Evolutionary conservation across 1,140 invertebrate genomes (phyloP).

Genomic region (Papilio xuthus): DNA sequence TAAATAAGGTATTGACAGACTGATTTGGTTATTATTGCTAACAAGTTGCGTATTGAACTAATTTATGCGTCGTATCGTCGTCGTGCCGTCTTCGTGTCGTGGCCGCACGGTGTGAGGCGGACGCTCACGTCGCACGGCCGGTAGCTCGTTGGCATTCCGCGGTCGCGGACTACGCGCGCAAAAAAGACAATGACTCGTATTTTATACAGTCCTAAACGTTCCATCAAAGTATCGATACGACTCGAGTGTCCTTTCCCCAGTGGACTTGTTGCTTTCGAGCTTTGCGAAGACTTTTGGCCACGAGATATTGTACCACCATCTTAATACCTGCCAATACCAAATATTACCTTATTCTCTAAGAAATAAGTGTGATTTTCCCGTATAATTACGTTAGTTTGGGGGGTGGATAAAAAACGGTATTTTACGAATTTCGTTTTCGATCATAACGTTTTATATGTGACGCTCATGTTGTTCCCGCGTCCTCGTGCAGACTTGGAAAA

Average conservation of each 20-base stretch:
- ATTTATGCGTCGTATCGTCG: neutral
- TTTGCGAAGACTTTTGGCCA: slow-evolving; percentile 39
- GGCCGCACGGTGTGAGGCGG: slow-evolving; percentile 37
- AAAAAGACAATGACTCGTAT: slow-evolving; percentile 76
- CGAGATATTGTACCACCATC: slow-evolving; percentile 16
- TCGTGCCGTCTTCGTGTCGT: slow-evolving; percentile 28
- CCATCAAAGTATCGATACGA: slow-evolving; percentile 71
- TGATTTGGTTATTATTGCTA: neutral
- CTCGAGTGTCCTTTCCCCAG: slow-evolving; percentile 56
- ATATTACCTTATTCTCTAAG: neutral
- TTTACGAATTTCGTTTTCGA: slow-evolving; percentile 31
- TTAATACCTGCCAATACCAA: neutral
- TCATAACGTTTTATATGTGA: slow-evolving; percentile 37
- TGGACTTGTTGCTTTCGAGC: slow-evolving; percentile 17
- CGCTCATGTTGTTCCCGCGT: slow-evolving; percentile 27
- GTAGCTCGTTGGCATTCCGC: slow-evolving; percentile 68
- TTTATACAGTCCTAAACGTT: slow-evolving; percentile 74
- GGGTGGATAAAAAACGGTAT: slow-evolving; percentile 4
- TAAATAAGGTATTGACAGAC: neutral
- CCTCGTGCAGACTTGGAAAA: slow-evolving; percentile 23
- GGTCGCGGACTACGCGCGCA: slow-evolving; percentile 65
- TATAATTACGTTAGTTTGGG: neutral
- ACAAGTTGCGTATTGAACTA: neutral
- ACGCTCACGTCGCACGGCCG: slow-evolving; percentile 51
- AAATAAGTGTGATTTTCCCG: neutral